Evolutionary conservation across 2,888 invertebrate genomes (phyloP).

Genomic region (Drosophila antonietae): DNA sequence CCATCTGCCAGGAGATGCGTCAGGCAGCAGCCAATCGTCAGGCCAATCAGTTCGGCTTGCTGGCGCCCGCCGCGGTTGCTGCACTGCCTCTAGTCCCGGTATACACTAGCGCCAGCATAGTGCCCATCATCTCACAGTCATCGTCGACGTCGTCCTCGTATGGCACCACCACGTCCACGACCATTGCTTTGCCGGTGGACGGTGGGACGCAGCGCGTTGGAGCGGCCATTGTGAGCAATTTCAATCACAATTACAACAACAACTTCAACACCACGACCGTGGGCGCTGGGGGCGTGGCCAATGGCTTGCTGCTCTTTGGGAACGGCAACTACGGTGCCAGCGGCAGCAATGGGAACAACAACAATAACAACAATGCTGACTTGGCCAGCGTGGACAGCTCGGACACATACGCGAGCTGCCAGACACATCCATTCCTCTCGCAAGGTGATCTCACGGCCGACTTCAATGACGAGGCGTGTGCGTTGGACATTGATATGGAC

Average conservation of each 20-base stretch:
- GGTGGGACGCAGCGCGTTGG: slow-evolving; percentile 80
- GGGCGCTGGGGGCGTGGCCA: slow-evolving; percentile 57
- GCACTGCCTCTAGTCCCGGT: slow-evolving; percentile 44
- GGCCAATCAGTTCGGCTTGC: slow-evolving; percentile 70
- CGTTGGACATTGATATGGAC: slow-evolving; percentile 88
- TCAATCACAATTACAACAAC: slow-evolving; percentile 83
- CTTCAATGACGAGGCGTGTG: slow-evolving; percentile 84
- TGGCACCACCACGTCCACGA: slow-evolving; percentile 83
- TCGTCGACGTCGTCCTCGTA: slow-evolving; percentile 83
- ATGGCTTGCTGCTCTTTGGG: slow-evolving; percentile 62
- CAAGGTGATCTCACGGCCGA: slow-evolving; percentile 90
- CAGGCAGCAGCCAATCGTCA: slow-evolving; percentile 71
- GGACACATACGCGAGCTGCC: slow-evolving; percentile 98
- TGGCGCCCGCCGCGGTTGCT: slow-evolving; percentile 59
- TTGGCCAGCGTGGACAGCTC: slow-evolving; percentile 90
- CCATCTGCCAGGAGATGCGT: slow-evolving; percentile 92
- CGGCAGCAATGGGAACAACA: slow-evolving; percentile 77
- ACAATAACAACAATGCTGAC: slow-evolving; percentile 85
- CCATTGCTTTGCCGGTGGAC: slow-evolving; percentile 83
- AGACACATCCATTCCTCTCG: slow-evolving; percentile 97
- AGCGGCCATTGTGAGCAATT: slow-evolving; percentile 79
- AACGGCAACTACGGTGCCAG: slow-evolving; percentile 66
- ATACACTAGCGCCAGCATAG: slow-evolving; percentile 57
- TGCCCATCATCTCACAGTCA: slow-evolving; percentile 80
- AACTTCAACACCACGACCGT: slow-evolving; percentile 81